Conservation (phyloP, 2,113 vertebrate species). For the Microtus montanus region DNA sequence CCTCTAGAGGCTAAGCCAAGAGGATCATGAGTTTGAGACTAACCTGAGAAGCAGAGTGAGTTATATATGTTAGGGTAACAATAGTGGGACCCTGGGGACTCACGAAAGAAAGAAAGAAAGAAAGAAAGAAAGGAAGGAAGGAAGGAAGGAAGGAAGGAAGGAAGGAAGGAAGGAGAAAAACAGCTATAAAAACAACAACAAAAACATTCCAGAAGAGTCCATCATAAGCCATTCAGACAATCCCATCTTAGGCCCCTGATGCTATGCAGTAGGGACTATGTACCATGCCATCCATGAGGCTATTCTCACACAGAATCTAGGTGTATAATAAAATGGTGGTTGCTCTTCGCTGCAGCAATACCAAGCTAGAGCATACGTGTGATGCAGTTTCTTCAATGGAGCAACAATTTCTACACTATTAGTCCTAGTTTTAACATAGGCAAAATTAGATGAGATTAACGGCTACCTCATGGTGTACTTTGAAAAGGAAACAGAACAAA, state of each 20-base stretch:
- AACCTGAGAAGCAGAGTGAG: not conserved
- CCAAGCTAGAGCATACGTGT: not conserved
- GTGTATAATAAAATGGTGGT: not conserved
- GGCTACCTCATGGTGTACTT: not conserved
- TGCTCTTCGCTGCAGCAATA: not conserved
- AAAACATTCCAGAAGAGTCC: not conserved
- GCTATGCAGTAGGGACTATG: not conserved
- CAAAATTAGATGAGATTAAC: not conserved
- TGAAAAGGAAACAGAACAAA: conserved; percentile 13
- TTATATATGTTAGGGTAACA: not conserved
- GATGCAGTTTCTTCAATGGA: not conserved
- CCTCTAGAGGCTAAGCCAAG: not conserved
- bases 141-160: fast-evolving
- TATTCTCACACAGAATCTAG: not conserved
- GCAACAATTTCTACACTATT: not conserved
- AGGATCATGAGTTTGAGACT: not conserved
- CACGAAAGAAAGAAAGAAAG: not conserved
- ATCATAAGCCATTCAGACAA: not conserved
- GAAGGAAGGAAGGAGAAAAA: not conserved
- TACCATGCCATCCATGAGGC: not conserved
- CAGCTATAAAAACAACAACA: no score
- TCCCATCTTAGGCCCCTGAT: not conserved
- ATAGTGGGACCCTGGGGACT: not conserved
- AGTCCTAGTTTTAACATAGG: not conserved
- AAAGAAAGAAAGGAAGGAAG: no score